Evolutionary conservation across 1,140 invertebrate species (phyloP).

Genomic region (Radopholus similis): DNA sequence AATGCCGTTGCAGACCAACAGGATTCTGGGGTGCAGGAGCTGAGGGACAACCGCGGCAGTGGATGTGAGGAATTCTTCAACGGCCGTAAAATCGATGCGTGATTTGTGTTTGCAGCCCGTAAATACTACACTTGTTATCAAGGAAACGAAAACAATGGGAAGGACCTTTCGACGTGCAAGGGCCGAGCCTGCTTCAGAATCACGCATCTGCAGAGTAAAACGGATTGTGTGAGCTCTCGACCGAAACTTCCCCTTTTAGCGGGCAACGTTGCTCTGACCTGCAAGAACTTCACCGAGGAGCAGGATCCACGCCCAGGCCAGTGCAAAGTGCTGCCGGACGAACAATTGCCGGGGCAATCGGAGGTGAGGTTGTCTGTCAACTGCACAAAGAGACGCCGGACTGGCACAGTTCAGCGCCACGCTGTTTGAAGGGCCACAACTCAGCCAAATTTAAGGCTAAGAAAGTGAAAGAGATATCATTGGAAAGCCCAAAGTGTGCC

Average conservation of each 20-base stretch:
- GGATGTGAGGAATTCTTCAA: neutral
- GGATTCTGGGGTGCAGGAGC: no score
- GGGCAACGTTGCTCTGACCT: neutral
- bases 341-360: constrained; percentile 8
- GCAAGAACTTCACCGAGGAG: constrained; percentile 8
- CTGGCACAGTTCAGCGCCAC: no score
- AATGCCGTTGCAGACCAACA: neutral
- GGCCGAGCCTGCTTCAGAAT: constrained; percentile 2
- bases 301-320: neutral
- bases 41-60: no score
- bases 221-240: neutral
- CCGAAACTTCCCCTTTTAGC: neutral
- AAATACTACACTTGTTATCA: constrained; percentile 11
- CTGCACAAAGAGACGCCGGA: no score
- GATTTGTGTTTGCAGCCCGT: neutral
- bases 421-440: no score
- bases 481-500: no score
- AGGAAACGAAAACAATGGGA: neutral
- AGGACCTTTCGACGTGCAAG: neutral
- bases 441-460: no score
- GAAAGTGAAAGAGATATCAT: no score
- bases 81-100: no score
- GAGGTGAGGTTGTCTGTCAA: no score
- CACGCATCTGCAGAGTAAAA: constrained; percentile 5
- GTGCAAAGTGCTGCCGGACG: neutral